A percentile compares a stretch with the other conserved stretches of the same genome.
Conservation (phyloP, 2,113 vertebrate genomes). For the Cynoglossus semilaevis region DNA sequence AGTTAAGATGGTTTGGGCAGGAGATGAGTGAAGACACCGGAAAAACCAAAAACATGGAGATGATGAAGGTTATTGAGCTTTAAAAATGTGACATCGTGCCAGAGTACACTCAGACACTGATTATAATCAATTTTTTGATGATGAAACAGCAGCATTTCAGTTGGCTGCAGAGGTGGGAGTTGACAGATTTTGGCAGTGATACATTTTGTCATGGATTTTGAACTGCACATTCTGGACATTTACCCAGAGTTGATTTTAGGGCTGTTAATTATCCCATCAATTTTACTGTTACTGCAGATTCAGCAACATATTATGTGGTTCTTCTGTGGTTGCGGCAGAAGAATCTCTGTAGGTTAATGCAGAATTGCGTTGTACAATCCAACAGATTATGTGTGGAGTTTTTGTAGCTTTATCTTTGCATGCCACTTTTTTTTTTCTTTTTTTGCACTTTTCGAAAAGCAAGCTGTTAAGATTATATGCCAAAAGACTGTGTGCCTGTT, state of each 20-base stretch:
- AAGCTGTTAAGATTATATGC: slow-evolving; percentile 37
- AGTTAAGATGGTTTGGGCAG: no score
- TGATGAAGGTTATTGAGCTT: no score
- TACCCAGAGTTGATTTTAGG: no score
- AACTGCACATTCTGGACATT: slow-evolving; percentile 4
- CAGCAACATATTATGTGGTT: no score
- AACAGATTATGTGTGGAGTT: no score
- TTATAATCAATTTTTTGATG: slow-evolving; percentile 53
- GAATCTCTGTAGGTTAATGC: no score
- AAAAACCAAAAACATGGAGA: no score
- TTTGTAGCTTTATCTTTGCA: neutral
- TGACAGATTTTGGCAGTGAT: slow-evolving; percentile 26
- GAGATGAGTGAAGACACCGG: no score
- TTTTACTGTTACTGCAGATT: neutral
- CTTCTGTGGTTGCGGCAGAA: no score
- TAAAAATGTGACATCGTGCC: neutral
- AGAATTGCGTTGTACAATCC: no score
- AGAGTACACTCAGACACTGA: slow-evolving; percentile 23
- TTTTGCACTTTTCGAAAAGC: slow-evolving; percentile 17
- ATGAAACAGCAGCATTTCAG: slow-evolving; percentile 31
- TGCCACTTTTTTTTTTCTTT: no score
- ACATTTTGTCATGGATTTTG: slow-evolving; percentile 6
- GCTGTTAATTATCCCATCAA: neutral
- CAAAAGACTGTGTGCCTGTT: slow-evolving; percentile 66
- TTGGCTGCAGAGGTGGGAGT: slow-evolving; percentile 28